A percentile compares a stretch with the other conserved stretches of the same genome.
Evolutionary conservation across 2,888 invertebrate genomes (phyloP).

Genomic region (Andrena fulva): DNA sequence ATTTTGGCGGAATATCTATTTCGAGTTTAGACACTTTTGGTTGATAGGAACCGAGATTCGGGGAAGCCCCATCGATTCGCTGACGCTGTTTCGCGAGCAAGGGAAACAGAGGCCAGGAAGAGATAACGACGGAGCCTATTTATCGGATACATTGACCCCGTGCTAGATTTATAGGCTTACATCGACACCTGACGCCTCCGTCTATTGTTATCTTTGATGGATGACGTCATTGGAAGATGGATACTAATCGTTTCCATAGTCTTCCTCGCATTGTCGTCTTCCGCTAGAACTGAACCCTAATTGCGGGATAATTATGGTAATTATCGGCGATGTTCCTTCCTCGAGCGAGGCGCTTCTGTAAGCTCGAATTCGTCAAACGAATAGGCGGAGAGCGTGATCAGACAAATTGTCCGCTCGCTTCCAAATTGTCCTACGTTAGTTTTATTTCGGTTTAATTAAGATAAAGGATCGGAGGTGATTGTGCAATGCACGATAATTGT

Average conservation of each 20-base stretch:
- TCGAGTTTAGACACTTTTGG: background rate
- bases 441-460: background rate
- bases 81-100: background rate
- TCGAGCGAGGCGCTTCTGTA: background rate
- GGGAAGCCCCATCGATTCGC: background rate
- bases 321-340: conserved; percentile 1
- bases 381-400: background rate
- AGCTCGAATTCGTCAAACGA: background rate
- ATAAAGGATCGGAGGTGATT: background rate
- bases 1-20: background rate
- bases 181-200: conserved; percentile 45
- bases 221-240: conserved; percentile 39
- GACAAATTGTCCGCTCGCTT: background rate
- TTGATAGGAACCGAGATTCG: background rate
- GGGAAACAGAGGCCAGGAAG: background rate
- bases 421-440: background rate
- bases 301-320: conserved; percentile 38
- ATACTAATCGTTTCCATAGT: conserved; percentile 60
- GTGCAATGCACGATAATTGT: background rate
- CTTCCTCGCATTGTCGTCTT: conserved; percentile 39
- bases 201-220: conserved; percentile 60
- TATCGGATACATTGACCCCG: conserved; percentile 29
- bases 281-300: conserved; percentile 21
- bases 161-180: conserved; percentile 39
- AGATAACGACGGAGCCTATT: conserved; percentile 21